Evolutionary conservation across 1,140 invertebrate species (phyloP), one percentile per base, ranked within the genome.

Genomic region (Ceratina calcarata): DNA sequence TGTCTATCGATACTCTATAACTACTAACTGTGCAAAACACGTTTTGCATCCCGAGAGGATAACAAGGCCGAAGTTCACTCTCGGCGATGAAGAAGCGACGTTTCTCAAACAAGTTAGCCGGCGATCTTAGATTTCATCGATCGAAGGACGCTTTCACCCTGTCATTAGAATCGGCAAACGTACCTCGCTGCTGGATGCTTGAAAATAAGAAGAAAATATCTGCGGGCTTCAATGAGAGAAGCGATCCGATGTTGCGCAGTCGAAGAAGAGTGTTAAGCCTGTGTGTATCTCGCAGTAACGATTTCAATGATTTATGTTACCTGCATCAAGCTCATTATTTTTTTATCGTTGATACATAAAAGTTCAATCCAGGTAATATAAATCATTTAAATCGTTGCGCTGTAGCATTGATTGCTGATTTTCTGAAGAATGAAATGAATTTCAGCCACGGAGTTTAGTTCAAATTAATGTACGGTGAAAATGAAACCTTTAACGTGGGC

Each of bases 61-160:
- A 13, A 53, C 24, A 18, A 27, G 18, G 24, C 12, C 24, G 24
- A 74, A 45, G 61, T 22, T 57, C 61, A 37, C 53, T 65, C 20
- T 16, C 8, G 7, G 60, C 12, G 20, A 51, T 27, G 53, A 62
- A 65, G 4, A 49, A 61, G 57, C 62, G 18, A 24, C 15, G 18
- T 18, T 65, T 15, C 49, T 81, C 53, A 71, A 70, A 12, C 45
- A 37, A 70, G 74, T 80, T 80, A 60, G 7, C 20, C 16, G 55
- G 37, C 37, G 27, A 49, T 49, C 16, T 37, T 32, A 64, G 55
- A 65, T 72, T 67, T 70, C 65, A 57, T 20, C n/a, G 57, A 27
- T 62, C 45, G 66, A 81, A 83, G 49, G 55, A 77, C 80, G 32
- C 80, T 83, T 83, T 81, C 78, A 76, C 81, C 70, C 62, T 75